Evolutionary conservation across 2,113 vertebrate species (phyloP), one percentile per base, ranked within the genome.

Genomic region (Syngnathus typhle): DNA sequence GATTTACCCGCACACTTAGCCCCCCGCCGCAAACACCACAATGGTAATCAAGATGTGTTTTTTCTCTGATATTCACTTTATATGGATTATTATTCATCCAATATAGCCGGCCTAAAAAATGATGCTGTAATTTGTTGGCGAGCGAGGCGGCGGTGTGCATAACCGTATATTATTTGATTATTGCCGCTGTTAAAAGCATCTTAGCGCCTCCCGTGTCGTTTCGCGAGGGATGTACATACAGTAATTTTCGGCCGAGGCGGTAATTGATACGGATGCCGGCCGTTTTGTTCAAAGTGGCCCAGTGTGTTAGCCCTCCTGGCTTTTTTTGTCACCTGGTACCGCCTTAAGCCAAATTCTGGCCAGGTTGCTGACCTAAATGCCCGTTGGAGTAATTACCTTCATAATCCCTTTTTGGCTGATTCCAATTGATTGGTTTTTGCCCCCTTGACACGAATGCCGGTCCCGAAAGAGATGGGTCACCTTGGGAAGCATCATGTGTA

Each of bases 121-220:
- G 78, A 78, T 82, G 77, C 81, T 61, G 52, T 86, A 79, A 85
- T 86, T 83, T 70, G 64, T 81, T 54, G 83, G 65, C 81, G 81
- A 84, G 80, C 69, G 78, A 71, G 80, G 80, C 76, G 64, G 65
- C 21, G 55, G 83, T 84, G 80, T 81, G 83, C 88, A 85, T 88
- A 88, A 85, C 78, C 78, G 21, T 89, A 88, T 87, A 84, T 89
- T 87, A 87, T 89, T 83, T 83, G 82, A 89, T 91, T 89, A 89
- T 86, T 80, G 82, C 71, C 63, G 77, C 78, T 78, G 86, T 90
- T 92, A 91, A 92, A 91, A 91, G 90, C 89, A 79, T 88, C 76
- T 86, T 87, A 80, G 80, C 85, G 83, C 82, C 84, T 73, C 76
- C 69, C 69, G 67, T 87, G 73, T 80, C 80, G 75, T 81, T 72